Base-by-base conservation (phyloP, 1,140 invertebrate genomes). In the Caenorhabditis briggsae region DNA sequence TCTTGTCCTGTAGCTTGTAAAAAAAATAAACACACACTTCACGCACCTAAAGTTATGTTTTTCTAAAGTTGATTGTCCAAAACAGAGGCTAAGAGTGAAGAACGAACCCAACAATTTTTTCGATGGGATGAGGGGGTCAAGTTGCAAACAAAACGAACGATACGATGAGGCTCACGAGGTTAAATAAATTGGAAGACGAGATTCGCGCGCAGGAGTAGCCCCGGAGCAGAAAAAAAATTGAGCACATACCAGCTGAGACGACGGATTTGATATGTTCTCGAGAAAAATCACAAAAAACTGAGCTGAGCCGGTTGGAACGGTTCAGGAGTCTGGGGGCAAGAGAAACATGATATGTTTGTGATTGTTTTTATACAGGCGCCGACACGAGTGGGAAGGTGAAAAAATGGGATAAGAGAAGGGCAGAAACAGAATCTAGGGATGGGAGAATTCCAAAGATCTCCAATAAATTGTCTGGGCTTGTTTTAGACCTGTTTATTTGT, bases 141-240 rank as follows among this genome's bases (percentile, higher is more conserved):
- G 70, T 78, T 78, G 70, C 70, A 78, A 78, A 78, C 70, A 78
- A 78, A 78, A 78, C 64, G 64, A 70, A 70, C 70, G 70, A 50
- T 78, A 78, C 70, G 70, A 78, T 78, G 70, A 78, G 70, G 70
- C 70, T 78, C 70, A 78, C 70, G 70, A 78, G 70, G 70, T 50
- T 78, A 78, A 78, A 78, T 78, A 78, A 78, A 78, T 50, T 78
- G 46, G 70, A 78, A 78, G 43, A 11, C 43, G 70, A 50, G 70
- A 78, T 50, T 78, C 70, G 70, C 1, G 23, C 46, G 46, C 46
- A 50, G 33, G 33, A 33, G 33, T 33, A 33, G 33, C 33, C 33
- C 33, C 33, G 33, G 33, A 33, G 33, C 33, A 33, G n/a, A 33
- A 33, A 33, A 78, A 78, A 78, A 78, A 78, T 7, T 78, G 70